Conservation (phyloP, 2,888 invertebrate species). For the Drosophila gaucha region DNA sequence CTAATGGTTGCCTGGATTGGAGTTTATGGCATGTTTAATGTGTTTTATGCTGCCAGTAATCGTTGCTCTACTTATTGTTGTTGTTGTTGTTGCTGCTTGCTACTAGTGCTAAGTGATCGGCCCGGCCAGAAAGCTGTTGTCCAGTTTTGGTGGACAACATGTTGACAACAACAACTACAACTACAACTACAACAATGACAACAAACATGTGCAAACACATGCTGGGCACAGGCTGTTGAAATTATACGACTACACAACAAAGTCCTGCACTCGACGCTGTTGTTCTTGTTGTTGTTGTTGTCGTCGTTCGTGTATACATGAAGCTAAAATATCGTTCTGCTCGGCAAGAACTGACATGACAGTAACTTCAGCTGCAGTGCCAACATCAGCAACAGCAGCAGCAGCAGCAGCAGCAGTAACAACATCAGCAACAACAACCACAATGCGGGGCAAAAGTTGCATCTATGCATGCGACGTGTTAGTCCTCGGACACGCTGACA, state of each 20-base stretch:
- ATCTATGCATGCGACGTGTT: conserved; percentile 67
- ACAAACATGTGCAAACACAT: conserved; percentile 49
- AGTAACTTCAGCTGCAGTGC: conserved; percentile 55
- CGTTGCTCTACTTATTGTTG: conserved; percentile 8
- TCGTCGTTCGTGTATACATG: conserved; percentile 56
- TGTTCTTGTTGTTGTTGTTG: conserved; percentile 34
- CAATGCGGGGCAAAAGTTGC: conserved; percentile 54
- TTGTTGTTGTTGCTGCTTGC: no score
- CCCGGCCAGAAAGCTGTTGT: conserved; percentile 35
- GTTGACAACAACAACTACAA: conserved; percentile 49
- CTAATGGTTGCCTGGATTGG: conserved; percentile 24
- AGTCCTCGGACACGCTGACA: conserved; percentile 49
- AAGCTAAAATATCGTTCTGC: conserved; percentile 73
- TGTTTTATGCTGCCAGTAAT: conserved; percentile 42
- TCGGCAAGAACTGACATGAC: conserved; percentile 71
- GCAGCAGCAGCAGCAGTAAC: conserved; percentile 14
- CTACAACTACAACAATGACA: conserved; percentile 23
- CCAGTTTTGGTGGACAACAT: conserved; percentile 57
- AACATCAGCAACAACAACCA: conserved; percentile 35
- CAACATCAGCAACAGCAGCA: conserved; percentile 39
- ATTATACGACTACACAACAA: conserved; percentile 56
- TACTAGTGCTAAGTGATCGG: conserved; percentile 55
- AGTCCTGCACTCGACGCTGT: conserved; percentile 20
- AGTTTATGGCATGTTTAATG: conserved; percentile 47
- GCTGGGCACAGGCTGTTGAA: conserved; percentile 39